Base-by-base conservation (phyloP, 2,797 vertebrate genomes). In the Sebastes matsubarae region DNA sequence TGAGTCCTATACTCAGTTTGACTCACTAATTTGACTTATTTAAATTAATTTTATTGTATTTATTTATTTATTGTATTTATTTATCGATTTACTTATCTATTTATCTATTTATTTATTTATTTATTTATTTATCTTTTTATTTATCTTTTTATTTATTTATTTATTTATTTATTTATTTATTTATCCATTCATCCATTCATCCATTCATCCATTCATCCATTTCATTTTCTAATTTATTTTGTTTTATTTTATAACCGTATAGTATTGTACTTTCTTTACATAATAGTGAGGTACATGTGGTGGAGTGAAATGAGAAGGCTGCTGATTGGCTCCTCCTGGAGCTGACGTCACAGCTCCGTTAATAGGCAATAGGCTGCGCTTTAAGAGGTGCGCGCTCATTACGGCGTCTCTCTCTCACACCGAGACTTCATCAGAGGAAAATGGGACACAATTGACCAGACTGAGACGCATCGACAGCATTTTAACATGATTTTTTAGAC, bases 301-400 rank as follows among this genome's bases (percentile, higher is more conserved):
- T 16, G 38, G 69, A 77, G 50, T 54, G 30, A 74, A 76, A 63
- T 57, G 63, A 88, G 87, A 14, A 70, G 72, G 76, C 69, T 63
- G 46, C 93, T 93, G 91, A 97, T 97, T 95, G 96, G 96, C 85
- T 87, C 83, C n/a, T 29, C 57, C 65, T 27, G 55, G 11, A 8
- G 4, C 79, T 97, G 97, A 97, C 97, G 97, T 97, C 90, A 90
- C 75, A 3, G 64, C 70, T 69, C 79, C 91, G 91, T 93, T 94
- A 94, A 94, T 94, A 92, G 88, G 85, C 91, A 91, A 95, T 93
- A 94, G 93, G 94, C 85, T 91, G 93, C 88, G 94, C 95, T 86
- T 84, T 87, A 88, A 93, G 92, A 93, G 96, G 93, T 94, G 95
- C 93, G 95, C 93, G 96, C 95, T 92, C 95, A 95, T 96, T 96